These are phyloP conservation scores for Philonicus albiceps DNA, from an alignment of 2,888 invertebrate species.

Conservation along the genomic window DNA sequence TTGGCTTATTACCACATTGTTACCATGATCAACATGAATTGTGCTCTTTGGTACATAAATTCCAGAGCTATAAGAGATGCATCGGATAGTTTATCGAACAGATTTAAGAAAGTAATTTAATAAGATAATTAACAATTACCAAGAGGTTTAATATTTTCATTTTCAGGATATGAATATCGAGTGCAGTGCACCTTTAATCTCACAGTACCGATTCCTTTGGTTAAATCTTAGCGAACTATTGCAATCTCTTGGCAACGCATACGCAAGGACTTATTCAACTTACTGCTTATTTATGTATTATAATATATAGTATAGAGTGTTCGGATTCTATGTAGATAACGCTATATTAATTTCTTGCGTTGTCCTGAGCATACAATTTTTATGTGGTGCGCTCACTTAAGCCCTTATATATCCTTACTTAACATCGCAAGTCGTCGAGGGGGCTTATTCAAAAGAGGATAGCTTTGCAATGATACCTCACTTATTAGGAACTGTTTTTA, in stretches of 20 bases:
- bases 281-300: slow-evolving; percentile 72
- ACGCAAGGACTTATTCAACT: slow-evolving; percentile 73
- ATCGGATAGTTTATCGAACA: slow-evolving; percentile 65
- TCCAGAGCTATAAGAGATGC: slow-evolving; percentile 71
- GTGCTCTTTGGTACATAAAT: slow-evolving; percentile 73
- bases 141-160: slow-evolving; percentile 38
- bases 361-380: too few species aligned
- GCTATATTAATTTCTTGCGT: too few species aligned
- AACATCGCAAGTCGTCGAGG: too few species aligned
- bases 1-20: slow-evolving; percentile 67
- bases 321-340: too few species aligned
- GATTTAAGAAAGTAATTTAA: slow-evolving; percentile 59
- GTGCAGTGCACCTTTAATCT: slow-evolving; percentile 67
- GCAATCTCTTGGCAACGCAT: slow-evolving; percentile 72
- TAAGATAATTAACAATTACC: neutral
- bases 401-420: too few species aligned
- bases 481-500: too few species aligned
- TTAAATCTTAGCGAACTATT: slow-evolving; percentile 71
- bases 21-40: slow-evolving; percentile 75
- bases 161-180: slow-evolving; percentile 67
- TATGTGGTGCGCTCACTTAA: too few species aligned
- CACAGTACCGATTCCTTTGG: slow-evolving; percentile 72
- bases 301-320: too few species aligned
- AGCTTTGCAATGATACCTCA: too few species aligned
- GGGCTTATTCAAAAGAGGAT: too few species aligned